phyloP scores from a whole-genome alignment of 1,140 invertebrate species.

The Probaryconus sp. region DNA sequence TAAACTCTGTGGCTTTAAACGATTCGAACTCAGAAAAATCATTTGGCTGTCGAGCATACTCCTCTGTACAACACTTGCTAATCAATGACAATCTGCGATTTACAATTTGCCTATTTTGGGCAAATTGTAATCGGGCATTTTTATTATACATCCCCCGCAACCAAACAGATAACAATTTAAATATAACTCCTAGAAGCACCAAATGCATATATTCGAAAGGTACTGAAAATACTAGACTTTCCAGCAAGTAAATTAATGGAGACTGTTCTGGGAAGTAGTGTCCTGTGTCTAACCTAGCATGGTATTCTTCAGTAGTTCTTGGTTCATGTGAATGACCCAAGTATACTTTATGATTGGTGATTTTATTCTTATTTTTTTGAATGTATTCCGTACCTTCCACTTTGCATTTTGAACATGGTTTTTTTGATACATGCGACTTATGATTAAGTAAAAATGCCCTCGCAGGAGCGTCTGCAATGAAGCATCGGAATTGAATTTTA shows the following conservation, averaged over 20 bases:
- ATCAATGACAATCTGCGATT: no score
- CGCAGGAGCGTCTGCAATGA: conserved; percentile 22
- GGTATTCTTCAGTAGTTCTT: conserved; percentile 3
- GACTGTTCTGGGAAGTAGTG: neutral
- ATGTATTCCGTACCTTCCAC: neutral
- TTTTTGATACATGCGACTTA: neutral
- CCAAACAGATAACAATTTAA: no score
- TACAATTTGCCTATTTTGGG: no score
- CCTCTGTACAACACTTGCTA: no score
- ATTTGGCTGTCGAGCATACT: no score
- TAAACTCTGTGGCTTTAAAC: no score
- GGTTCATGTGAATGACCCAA: neutral
- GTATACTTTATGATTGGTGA: neutral
- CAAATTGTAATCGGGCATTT: no score
- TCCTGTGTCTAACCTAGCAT: neutral
- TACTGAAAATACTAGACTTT: neutral
- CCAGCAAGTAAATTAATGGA: neutral
- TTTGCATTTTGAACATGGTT: conserved; percentile 24
- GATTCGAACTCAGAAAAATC: no score
- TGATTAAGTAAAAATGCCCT: conserved; percentile 15
- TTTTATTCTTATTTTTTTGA: neutral
- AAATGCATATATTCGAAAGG: no score
- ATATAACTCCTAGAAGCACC: no score
- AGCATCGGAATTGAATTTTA: conserved; percentile 1
- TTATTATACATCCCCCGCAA: no score